Base-by-base conservation (phyloP, 2,888 invertebrate genomes). In the Dorcus parallelipipedus region DNA sequence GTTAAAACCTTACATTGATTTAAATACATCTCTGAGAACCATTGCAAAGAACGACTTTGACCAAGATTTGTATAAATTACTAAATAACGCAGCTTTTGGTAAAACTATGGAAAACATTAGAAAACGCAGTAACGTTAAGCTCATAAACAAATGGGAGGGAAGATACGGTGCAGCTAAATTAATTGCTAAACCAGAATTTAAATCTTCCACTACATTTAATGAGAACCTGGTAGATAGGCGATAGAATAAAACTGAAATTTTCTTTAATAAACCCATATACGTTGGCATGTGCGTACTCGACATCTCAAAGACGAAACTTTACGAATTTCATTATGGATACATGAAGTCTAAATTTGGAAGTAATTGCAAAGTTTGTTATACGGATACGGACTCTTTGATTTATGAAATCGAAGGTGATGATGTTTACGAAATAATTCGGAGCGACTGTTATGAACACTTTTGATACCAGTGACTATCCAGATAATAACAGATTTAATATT, bases 261-360 rank as follows among this genome's bases (percentile, higher is more conserved):
- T 42, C 14, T 67, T 71, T 38, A 66, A 72, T 63, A 72, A 73
- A 64, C 75, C 73, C 2, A 71, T 78, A 33, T 76, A 74, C 53
- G 62, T 69, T 6, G 76, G 74, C 5, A 64, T 73, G 51, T 49
- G 58, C 14, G 67, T 76, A 47, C 62, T 77, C 20, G 76, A 78
- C 51, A 41, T 77, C 20, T 72, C 68, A 1, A 78, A 77, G 64
- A 59, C 58, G 2, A 58, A 67, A 42, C 68, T 77, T 63, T 75
- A 75, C 54, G 68, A 74, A 43, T 76, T 74, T 58, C 67, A 72
- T 33, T 52, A 52, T 9, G 43, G 43, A 33, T 43, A 43, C 9
- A 33, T 52, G 10, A 49, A 23, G 5, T n/a, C 45, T 8, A 45
- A 45, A 45, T 17, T 45, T 45, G 9, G 14, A 45, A n/a, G 17